Percentiles rank a stretch among this genome's conserved stretches.
Evolutionary conservation across 1,140 invertebrate genomes (phyloP).

Genomic region (Cydia strobilella): DNA sequence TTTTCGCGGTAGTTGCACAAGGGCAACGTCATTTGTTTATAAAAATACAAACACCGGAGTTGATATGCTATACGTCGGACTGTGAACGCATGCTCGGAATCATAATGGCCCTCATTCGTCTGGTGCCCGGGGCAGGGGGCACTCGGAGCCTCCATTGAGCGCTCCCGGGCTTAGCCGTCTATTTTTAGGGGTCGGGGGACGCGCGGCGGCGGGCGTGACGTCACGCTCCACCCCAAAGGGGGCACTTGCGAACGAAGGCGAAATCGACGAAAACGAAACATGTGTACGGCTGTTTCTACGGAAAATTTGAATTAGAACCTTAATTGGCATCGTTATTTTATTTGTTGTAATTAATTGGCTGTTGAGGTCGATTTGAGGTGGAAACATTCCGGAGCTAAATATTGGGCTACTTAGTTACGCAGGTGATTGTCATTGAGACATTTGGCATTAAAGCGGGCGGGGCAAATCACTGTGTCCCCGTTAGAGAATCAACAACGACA

Average conservation of each 20-base stretch:
- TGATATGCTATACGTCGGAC: constrained; percentile 5
- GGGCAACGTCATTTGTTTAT: constrained; percentile 23
- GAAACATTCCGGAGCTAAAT: not conserved
- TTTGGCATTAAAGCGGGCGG: constrained; percentile 6
- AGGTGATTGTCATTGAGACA: constrained; percentile 12
- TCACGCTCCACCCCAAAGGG: constrained; percentile 48
- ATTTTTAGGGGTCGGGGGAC: constrained; percentile 63
- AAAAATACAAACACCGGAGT: constrained; percentile 1
- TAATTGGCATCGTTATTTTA: constrained; percentile 21
- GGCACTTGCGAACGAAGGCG: constrained; percentile 38
- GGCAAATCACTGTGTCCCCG: not conserved
- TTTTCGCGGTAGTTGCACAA: constrained; percentile 9
- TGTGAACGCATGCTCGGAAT: constrained; percentile 30
- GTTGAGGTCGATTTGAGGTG: not conserved
- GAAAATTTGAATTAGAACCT: constrained; percentile 25
- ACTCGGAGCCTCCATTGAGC: constrained; percentile 58
- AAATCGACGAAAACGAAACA: constrained; percentile 36
- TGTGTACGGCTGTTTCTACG: constrained; percentile 21
- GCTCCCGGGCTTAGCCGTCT: constrained; percentile 58
- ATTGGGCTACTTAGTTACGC: constrained; percentile 19
- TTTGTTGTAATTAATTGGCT: constrained; percentile 23
- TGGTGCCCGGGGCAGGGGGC: constrained; percentile 32
- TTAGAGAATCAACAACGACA: not conserved
- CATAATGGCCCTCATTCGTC: constrained; percentile 39
- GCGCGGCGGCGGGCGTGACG: constrained; percentile 45